Percentiles rank a stretch among this genome's conserved stretches.
These are phyloP conservation scores for Bradypodion ventrale DNA, from an alignment of 2,797 vertebrate species.

Conservation along the genomic window DNA sequence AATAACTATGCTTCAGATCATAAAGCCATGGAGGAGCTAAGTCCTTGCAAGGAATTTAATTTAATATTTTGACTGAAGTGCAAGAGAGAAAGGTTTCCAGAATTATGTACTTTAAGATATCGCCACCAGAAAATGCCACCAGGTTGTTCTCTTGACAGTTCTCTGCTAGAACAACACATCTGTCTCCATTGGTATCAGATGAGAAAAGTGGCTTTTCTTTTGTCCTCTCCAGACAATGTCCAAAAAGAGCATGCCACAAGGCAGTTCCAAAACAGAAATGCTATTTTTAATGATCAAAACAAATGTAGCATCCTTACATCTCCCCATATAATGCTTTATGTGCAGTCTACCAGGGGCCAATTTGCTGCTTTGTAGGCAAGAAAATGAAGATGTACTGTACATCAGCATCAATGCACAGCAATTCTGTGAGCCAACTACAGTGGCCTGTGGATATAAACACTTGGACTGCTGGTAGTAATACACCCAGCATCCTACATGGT, in stretches of 20 bases:
- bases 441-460: not conserved
- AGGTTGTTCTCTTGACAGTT: not conserved
- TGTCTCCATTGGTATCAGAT: not conserved
- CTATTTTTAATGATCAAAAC: slow-evolving; percentile 39
- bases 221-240: slow-evolving; percentile 10
- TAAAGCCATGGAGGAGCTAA: not conserved
- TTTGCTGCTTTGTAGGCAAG: slow-evolving; percentile 49
- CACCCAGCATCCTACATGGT: fast-evolving
- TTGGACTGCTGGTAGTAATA: slow-evolving; percentile 30
- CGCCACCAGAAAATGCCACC: slow-evolving; percentile 7
- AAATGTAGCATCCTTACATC: slow-evolving; percentile 25
- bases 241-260: not conserved
- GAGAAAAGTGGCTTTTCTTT: not conserved
- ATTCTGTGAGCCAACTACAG: slow-evolving; percentile 22
- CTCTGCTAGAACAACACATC: not conserved
- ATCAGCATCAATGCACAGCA: slow-evolving; percentile 42
- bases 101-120: not conserved
- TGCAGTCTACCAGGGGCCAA: slow-evolving; percentile 47
- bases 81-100: slow-evolving; percentile 14
- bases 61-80: not conserved
- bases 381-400: slow-evolving; percentile 47
- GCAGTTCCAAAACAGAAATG: not conserved
- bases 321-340: slow-evolving; percentile 44
- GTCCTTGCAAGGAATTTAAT: not conserved
- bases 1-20: not conserved